Evolutionary conservation across 2,113 vertebrate species (phyloP), one percentile per base, ranked within the genome.

Genomic region (Paraplagusia blochii): DNA sequence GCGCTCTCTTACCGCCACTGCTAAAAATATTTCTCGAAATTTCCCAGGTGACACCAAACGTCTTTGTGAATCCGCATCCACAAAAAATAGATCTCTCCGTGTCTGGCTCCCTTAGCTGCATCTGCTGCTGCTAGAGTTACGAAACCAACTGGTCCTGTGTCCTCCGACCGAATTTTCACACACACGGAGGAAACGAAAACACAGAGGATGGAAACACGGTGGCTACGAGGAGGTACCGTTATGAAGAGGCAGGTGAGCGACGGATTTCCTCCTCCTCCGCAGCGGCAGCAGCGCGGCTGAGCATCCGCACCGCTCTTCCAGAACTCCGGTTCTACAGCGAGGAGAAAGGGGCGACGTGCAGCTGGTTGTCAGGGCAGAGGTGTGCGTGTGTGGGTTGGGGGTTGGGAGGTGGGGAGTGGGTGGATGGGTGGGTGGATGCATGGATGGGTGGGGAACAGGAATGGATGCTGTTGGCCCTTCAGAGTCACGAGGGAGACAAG

Each of bases 61-160:
- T 58, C 49, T 80, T 43, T 69, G 68, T 56, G 63, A 68, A 80
- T 87, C 86, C 83, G 88, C 83, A 85, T 89, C 86, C 71, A 81
- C 48, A 13, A 34, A 14, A 52, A 67, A 55, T 65, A 35, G 4
- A 4, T 52, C 40, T 57, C 59, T 74, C 63, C 80, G 22, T 29
- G 22, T 65, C 66, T 15, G 4, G 8, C 35, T 8, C 48, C 16
- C n/a, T 16, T 18, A 70, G 77, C 77, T 74, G 73, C 48, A 15
- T 67, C 74, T 79, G 76, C 77, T 80, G 71, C 77, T 65, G 50
- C 47, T 70, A 75, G 43, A 55, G 72, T 80, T 82, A 83, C 63
- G 71, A 79, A 82, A 85, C 59, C 57, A 33, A 50, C 52, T 52
- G 40, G 54, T 4, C 33, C 17, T 44, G 6, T 29, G 22, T 17